Percentiles rank a stretch among this genome's conserved stretches.
Evolutionary conservation across 2,113 vertebrate species (phyloP).

Genomic region (Myotis yumanensis): DNA sequence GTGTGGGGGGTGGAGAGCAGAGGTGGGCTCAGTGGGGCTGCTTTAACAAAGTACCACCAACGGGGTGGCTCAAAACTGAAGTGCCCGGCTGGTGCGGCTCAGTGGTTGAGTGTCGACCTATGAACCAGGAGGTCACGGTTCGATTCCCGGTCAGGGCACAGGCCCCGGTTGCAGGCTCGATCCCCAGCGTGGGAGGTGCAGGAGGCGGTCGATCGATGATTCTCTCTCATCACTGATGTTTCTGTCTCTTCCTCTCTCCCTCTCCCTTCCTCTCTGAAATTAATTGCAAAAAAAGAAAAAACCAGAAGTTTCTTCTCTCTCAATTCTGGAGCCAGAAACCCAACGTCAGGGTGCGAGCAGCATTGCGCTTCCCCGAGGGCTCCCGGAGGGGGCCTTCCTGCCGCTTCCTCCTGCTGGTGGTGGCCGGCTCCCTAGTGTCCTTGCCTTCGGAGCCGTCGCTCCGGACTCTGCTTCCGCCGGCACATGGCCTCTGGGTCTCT

Average conservation of each 20-base stretch:
- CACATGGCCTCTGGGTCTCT: background rate
- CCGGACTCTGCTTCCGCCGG: too few relatives aligned
- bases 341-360: background rate
- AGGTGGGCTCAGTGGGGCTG: background rate
- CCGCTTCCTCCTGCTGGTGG: background rate
- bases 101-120: too few relatives aligned
- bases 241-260: too few relatives aligned
- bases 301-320: background rate
- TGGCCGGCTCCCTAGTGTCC: background rate
- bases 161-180: too few relatives aligned
- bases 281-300: too few relatives aligned
- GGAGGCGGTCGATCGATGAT: too few relatives aligned
- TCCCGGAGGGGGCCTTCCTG: background rate
- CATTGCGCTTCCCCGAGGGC: background rate
- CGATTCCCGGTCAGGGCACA: too few relatives aligned
- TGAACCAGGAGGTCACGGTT: too few relatives aligned
- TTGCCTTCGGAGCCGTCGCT: background rate
- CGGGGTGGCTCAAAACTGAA: background rate
- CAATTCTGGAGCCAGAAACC: background rate
- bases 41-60: background rate
- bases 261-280: too few relatives aligned
- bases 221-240: too few relatives aligned
- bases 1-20: accelerated
- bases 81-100: too few relatives aligned
- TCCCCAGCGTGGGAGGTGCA: too few relatives aligned